Conservation (phyloP, 2,797 vertebrate genomes). For the Epinephelus coioides region DNA sequence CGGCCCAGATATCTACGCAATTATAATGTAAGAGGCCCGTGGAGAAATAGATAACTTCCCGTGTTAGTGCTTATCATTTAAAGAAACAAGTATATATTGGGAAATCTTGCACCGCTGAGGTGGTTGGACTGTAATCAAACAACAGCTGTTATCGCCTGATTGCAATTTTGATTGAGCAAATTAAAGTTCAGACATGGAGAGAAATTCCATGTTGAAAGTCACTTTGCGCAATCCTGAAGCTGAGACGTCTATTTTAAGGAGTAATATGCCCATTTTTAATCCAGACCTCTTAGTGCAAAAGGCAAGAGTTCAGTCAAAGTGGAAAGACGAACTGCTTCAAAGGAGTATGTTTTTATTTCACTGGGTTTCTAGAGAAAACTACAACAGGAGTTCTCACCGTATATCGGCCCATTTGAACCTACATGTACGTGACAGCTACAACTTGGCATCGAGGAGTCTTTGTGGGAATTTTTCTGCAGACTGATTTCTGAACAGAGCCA, state of each 20-base stretch:
- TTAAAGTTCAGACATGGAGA: background rate
- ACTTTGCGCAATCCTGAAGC: slow-evolving; percentile 16
- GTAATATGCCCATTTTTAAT: background rate
- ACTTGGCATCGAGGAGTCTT: slow-evolving; percentile 44
- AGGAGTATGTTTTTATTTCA: background rate
- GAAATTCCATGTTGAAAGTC: slow-evolving; percentile 14
- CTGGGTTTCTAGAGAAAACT: background rate
- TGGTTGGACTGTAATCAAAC: slow-evolving; percentile 7
- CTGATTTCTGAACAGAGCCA: slow-evolving; percentile 32
- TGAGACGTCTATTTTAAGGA: slow-evolving; percentile 16
- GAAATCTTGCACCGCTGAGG: background rate
- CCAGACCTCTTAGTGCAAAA: background rate
- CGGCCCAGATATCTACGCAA: slow-evolving; percentile 12
- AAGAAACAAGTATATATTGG: slow-evolving; percentile 6
- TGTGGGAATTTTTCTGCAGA: slow-evolving; percentile 48
- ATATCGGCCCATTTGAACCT: slow-evolving; percentile 25
- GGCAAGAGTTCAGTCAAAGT: background rate
- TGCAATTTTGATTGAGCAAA: slow-evolving; percentile 27
- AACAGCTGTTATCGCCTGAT: slow-evolving; percentile 14
- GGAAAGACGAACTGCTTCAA: slow-evolving; percentile 10
- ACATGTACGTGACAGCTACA: slow-evolving; percentile 31
- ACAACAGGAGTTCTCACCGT: slow-evolving; percentile 5
- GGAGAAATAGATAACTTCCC: slow-evolving; percentile 23
- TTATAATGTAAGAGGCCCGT: background rate
- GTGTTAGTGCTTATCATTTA: slow-evolving; percentile 24